Percentiles rank a stretch among this genome's conserved stretches.
These are phyloP conservation scores for Enteromius mattozi DNA, from an alignment of 2,797 vertebrate genomes.

Conservation along the genomic window DNA sequence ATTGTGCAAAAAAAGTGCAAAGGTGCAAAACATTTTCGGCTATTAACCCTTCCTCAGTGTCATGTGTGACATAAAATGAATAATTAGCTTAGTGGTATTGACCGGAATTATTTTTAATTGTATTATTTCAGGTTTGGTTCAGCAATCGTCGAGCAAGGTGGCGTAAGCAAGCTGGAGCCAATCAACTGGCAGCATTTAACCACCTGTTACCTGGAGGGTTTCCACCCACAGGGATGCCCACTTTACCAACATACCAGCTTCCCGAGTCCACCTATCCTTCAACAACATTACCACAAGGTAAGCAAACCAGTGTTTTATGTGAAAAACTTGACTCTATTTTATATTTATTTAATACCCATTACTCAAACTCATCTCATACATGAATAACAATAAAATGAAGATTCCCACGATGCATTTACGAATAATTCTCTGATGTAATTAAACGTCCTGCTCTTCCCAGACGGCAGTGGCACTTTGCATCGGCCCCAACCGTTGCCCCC, in stretches of 20 bases:
- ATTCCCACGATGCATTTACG: neutral
- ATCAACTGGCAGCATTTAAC: constrained; percentile 95
- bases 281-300: constrained; percentile 89
- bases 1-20: too few relatives aligned
- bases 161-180: constrained; percentile 96
- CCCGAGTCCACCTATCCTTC: constrained; percentile 87
- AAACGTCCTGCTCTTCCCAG: constrained; percentile 69
- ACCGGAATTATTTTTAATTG: neutral
- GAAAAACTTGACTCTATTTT: neutral
- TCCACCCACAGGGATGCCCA: constrained; percentile 90
- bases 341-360: neutral
- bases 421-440: neutral
- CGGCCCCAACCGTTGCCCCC: constrained; percentile 94
- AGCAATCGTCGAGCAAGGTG: constrained; percentile 94
- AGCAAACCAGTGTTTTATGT: constrained; percentile 14
- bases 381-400: neutral
- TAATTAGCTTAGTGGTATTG: neutral
- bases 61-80: neutral
- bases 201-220: constrained; percentile 95
- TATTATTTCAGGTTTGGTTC: constrained; percentile 89
- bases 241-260: constrained; percentile 92
- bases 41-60: too few relatives aligned
- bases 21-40: too few relatives aligned
- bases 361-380: neutral
- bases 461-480: constrained; percentile 87